These are phyloP conservation scores for Aeoliscus strigatus DNA, from an alignment of 2,797 vertebrate genomes.

Conservation along the genomic window DNA sequence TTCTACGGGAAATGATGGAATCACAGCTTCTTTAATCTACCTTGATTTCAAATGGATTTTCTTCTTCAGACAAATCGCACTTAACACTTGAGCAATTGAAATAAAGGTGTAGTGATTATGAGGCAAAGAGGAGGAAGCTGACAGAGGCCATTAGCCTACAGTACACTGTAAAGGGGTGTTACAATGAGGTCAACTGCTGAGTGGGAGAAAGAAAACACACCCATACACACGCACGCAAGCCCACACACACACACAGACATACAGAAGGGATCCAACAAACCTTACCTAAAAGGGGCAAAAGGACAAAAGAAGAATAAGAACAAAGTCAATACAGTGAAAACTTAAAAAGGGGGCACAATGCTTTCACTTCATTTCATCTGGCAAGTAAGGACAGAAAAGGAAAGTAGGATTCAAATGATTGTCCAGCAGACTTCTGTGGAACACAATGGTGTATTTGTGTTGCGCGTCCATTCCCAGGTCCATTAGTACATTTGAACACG, in stretches of 20 bases:
- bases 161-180: constrained; percentile 73
- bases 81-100: constrained; percentile 67
- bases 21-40: constrained; percentile 66
- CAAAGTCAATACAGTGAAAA: constrained; percentile 82
- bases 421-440: constrained; percentile 41
- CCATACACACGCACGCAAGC: constrained; percentile 45
- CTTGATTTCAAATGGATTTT: constrained; percentile 67
- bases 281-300: constrained; percentile 81
- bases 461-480: constrained; percentile 17
- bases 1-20: constrained; percentile 65
- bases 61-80: constrained; percentile 59
- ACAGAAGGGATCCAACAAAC: constrained; percentile 80
- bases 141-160: constrained; percentile 77
- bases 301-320: constrained; percentile 81
- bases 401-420: constrained; percentile 47
- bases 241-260: constrained; percentile 64
- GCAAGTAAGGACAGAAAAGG: constrained; percentile 53
- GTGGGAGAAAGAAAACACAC: constrained; percentile 73
- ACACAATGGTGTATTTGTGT: constrained; percentile 29
- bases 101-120: constrained; percentile 78
- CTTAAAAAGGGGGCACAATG: constrained; percentile 76
- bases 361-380: constrained; percentile 62
- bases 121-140: constrained; percentile 77
- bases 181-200: constrained; percentile 75
- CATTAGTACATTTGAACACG: constrained; percentile 33